Conservation (phyloP, 2,888 invertebrate species). For the Myopa tessellatipennis region DNA sequence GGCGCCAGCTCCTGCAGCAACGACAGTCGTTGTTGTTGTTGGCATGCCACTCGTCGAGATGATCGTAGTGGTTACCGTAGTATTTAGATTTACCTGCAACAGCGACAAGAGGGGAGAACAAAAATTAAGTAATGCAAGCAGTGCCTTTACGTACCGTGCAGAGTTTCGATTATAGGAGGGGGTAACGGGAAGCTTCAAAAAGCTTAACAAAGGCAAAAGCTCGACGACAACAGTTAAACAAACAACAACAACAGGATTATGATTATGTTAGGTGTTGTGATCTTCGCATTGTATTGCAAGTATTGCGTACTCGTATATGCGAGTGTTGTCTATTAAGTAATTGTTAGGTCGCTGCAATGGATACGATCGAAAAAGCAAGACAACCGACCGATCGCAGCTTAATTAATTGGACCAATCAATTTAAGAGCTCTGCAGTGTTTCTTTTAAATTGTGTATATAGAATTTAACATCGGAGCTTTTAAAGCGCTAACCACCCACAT, state of each 20-base stretch:
- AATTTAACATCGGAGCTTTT: neutral
- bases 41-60: conserved; percentile 45
- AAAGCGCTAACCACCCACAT: too few relatives aligned
- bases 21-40: conserved; percentile 47
- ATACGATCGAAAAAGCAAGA: too few relatives aligned
- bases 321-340: too few relatives aligned
- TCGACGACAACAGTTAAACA: neutral
- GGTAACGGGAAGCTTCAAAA: conserved; percentile 1
- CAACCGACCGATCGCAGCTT: too few relatives aligned
- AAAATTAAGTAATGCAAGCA: conserved; percentile 14
- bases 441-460: neutral
- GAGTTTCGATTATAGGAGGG: too few relatives aligned
- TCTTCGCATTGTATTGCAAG: neutral
- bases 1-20: conserved; percentile 55
- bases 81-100: conserved; percentile 57
- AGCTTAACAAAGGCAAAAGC: conserved; percentile 6
- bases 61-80: conserved; percentile 48
- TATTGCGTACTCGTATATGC: too few relatives aligned
- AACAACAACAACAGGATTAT: conserved; percentile 16
- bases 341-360: too few relatives aligned
- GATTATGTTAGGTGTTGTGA: conserved; percentile 2
- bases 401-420: too few relatives aligned
- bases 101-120: conserved; percentile 29
- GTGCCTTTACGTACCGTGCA: neutral
- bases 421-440: too few relatives aligned